Conservation (phyloP, 2,113 vertebrate genomes). For the Elanoides forficatus region DNA sequence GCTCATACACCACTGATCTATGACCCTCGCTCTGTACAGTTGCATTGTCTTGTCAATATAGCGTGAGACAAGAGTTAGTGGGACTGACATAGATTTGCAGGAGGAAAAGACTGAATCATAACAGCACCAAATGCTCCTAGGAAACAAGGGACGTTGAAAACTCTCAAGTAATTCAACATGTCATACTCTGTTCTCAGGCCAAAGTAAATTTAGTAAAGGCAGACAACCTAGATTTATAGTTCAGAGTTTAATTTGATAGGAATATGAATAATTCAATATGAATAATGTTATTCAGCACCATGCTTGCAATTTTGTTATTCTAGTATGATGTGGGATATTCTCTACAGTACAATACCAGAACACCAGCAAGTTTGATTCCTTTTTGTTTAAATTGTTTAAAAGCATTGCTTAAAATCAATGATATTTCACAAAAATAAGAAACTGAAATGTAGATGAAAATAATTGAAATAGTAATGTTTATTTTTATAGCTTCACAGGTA, state of each 20-base stretch:
- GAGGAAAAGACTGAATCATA: not conserved
- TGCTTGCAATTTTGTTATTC: not conserved
- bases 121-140: not conserved
- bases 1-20: not conserved
- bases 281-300: not conserved
- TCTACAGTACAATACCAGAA: not conserved
- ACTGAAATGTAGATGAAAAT: not conserved
- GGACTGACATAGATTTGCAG: not conserved
- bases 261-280: not conserved
- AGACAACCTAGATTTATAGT: not conserved
- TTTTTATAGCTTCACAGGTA: not conserved
- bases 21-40: not conserved
- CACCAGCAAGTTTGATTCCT: not conserved
- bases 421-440: not conserved
- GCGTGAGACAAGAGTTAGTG: not conserved
- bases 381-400: not conserved
- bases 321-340: not conserved
- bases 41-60: not conserved
- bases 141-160: not conserved
- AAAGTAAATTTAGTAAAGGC: not conserved
- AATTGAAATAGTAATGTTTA: not conserved
- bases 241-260: not conserved
- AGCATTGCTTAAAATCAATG: not conserved
- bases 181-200: not conserved
- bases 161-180: not conserved